Conservation (phyloP, 1,140 invertebrate genomes). For the Drosophila prosaltans region DNA sequence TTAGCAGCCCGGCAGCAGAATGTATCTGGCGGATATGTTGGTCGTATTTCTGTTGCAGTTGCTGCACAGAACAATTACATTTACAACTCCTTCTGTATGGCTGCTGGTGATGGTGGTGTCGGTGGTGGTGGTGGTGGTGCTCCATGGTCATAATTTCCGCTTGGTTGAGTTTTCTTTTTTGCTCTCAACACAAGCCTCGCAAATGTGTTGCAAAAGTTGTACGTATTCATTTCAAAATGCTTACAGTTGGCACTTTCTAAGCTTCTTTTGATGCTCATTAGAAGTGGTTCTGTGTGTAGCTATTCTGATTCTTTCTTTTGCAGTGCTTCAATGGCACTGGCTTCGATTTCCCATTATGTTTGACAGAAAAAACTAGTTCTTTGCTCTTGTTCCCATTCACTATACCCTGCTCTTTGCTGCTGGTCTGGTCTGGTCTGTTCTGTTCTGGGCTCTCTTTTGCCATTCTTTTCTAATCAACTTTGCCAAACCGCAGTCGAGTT, state of each 20-base stretch:
- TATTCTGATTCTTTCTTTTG: slow-evolving; percentile 26
- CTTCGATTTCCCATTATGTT: slow-evolving; percentile 69
- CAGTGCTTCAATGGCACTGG: slow-evolving; percentile 26
- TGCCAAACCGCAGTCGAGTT: slow-evolving; percentile 52
- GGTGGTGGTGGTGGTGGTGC: neutral
- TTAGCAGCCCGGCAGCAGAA: slow-evolving; percentile 32
- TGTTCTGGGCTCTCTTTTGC: slow-evolving; percentile 31
- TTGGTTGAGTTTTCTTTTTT: slow-evolving; percentile 40
- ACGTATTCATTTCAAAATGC: slow-evolving; percentile 35
- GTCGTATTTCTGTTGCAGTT: slow-evolving; percentile 35
- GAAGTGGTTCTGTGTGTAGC: slow-evolving; percentile 32
- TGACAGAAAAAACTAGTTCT: slow-evolving; percentile 62
- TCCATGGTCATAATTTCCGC: slow-evolving; percentile 68
- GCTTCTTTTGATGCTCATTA: slow-evolving; percentile 45
- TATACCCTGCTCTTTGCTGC: neutral
- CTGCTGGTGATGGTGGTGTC: neutral
- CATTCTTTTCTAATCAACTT: slow-evolving; percentile 63
- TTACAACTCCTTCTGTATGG: slow-evolving; percentile 30
- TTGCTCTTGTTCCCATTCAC: slow-evolving; percentile 10
- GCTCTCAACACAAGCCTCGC: slow-evolving; percentile 24
- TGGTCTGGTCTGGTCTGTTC: no score
- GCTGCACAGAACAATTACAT: slow-evolving; percentile 49
- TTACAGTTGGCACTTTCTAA: slow-evolving; percentile 60
- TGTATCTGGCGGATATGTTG: slow-evolving; percentile 41
- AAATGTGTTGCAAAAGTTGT: slow-evolving; percentile 44